Evolutionary conservation across 2,797 vertebrate species (phyloP), one percentile per base, ranked within the genome.

Genomic region (Myripristis jacobus): DNA sequence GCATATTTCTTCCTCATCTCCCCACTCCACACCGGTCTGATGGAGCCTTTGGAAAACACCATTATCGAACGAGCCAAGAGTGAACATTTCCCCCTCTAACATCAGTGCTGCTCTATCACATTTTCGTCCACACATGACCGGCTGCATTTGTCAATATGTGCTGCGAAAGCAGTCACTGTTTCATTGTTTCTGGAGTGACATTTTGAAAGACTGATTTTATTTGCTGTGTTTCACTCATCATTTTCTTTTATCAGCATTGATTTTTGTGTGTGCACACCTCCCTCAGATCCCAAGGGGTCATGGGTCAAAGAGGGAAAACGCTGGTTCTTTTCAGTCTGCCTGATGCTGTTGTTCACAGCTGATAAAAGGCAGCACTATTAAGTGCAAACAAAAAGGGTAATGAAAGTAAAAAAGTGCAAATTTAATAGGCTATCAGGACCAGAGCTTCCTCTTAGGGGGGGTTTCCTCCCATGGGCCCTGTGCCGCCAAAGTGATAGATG

Each of bases 191-290:
- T 36, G 15, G 38, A 75, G 21, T 82, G 75, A 79, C 83, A 79
- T 83, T 75, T 90, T 90, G 84, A 90, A 81, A 66, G 81, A 87
- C 80, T 75, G 62, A 24, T 71, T 84, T 87, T 84, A 88, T 84
- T 88, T 80, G 53, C 73, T 84, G 44, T 31, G 75, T 86, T 87
- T 85, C 52, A 77, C 72, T 82, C 76, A 72, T 85, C 59, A 61
- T 81, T 76, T 85, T 77, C 66, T 81, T 87, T 85, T 79, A 86
- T 73, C 73, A 56, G 72, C 64, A 87, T 87, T 87, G 86, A 87
- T 87, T 89, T 87, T 70, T 70, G 22, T 51, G 47, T 63, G 34
- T 54, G 7, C 18, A 4, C 11, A 53, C n/a, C 43, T 63, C 62
- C 41, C 65, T 44, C 11, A n/a, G 47, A 54, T 80, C 52, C 66